A percentile compares a stretch with the other conserved stretches of the same genome.
Evolutionary conservation across 2,113 vertebrate species (phyloP).

Genomic region (Melospiza georgiana): DNA sequence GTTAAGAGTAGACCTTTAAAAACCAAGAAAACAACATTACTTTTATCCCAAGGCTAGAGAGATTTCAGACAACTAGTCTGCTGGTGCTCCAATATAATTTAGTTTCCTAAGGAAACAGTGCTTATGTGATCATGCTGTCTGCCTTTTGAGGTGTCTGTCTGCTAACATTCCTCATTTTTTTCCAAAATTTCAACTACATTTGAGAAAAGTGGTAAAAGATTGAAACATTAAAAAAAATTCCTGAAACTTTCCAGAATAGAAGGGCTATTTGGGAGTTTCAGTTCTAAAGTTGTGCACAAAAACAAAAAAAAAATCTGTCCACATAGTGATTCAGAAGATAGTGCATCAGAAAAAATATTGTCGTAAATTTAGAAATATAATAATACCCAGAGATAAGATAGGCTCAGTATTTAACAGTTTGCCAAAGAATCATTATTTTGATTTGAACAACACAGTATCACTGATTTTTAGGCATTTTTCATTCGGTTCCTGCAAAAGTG

Average conservation of each 20-base stretch:
- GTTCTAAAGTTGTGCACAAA: not conserved
- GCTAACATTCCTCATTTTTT: not conserved
- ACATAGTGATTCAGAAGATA: not conserved
- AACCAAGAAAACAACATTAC: not conserved
- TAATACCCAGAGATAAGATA: not conserved
- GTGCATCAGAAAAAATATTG: not conserved
- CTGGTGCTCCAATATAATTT: not conserved
- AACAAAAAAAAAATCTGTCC: too few relatives aligned
- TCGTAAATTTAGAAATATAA: not conserved
- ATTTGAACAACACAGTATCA: not conserved
- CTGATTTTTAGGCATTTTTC: not conserved
- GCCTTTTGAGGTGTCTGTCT: not conserved
- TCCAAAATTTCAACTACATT: not conserved
- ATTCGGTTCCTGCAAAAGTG: not conserved
- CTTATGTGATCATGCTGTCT: not conserved
- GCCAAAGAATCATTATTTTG: not conserved
- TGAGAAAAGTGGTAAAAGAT: not conserved
- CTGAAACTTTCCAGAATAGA: not conserved
- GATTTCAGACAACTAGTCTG: not conserved
- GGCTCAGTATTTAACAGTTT: not conserved
- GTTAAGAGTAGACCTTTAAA: not conserved
- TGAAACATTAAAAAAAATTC: not conserved
- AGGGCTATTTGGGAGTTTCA: not conserved
- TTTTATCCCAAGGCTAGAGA: not conserved
- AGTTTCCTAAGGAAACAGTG: constrained; percentile 18